A percentile compares a stretch with the other conserved stretches of the same genome.
Conservation (phyloP, 2,113 vertebrate species). For the Brachyistius frenatus region DNA sequence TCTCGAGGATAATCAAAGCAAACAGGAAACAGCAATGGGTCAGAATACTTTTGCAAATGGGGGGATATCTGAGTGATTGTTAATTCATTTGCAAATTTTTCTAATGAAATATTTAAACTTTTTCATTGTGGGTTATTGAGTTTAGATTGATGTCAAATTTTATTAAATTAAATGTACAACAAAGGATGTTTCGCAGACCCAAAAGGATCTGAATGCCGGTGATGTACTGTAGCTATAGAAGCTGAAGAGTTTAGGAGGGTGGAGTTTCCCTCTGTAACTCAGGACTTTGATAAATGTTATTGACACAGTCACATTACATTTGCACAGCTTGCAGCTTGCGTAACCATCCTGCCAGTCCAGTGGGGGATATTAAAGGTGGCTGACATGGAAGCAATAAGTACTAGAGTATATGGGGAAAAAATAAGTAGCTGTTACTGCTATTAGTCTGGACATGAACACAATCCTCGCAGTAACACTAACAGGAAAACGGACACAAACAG, state of each 20-base stretch:
- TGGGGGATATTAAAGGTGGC: slow-evolving; percentile 16
- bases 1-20: background rate
- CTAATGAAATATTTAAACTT: background rate
- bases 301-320: slow-evolving; percentile 42
- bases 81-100: too few species aligned
- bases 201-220: background rate
- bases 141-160: background rate
- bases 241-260: background rate
- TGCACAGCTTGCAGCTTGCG: slow-evolving; percentile 46
- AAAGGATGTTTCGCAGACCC: background rate
- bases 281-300: slow-evolving; percentile 35
- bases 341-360: slow-evolving; percentile 18
- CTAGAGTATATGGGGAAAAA: slow-evolving; percentile 14
- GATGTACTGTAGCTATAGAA: background rate
- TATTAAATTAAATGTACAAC: background rate
- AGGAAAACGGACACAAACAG: slow-evolving; percentile 38
- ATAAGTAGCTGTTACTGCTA: slow-evolving; percentile 7
- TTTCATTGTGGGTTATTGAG: background rate
- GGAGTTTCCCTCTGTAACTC: slow-evolving; percentile 10
- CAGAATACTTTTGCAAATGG: too few species aligned
- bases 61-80: too few species aligned
- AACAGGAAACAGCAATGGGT: background rate
- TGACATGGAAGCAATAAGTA: slow-evolving; percentile 26
- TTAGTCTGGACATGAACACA: slow-evolving; percentile 26
- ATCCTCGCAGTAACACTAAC: slow-evolving; percentile 20